Conservation (phyloP, 2,797 vertebrate species). For the Trachurus trachurus region DNA sequence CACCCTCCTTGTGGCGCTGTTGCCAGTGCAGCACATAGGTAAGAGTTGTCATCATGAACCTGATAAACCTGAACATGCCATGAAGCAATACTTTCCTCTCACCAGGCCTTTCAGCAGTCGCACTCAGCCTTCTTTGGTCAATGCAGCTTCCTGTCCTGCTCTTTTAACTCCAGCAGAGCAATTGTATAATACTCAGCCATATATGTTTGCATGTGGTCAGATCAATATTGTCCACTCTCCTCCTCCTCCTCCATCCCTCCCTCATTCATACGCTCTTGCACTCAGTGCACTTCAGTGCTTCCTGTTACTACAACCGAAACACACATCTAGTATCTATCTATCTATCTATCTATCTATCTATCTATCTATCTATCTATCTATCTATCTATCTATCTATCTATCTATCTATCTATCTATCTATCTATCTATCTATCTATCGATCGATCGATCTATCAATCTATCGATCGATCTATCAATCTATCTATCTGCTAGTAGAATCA, state of each 20-base stretch:
- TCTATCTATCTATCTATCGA: too few species aligned
- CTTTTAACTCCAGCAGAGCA: constrained; percentile 32
- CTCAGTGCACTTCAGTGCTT: constrained; percentile 7
- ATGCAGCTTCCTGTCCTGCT: constrained; percentile 32
- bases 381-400: too few species aligned
- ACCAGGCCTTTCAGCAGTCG: neutral
- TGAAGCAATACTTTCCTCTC: neutral
- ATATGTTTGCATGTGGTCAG: constrained; percentile 55
- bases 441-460: too few species aligned
- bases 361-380: neutral
- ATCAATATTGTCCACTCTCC: constrained; percentile 57
- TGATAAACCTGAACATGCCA: neutral
- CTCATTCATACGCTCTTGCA: constrained; percentile 13
- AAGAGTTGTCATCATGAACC: neutral
- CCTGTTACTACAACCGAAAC: constrained; percentile 10
- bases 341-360: neutral
- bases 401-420: too few species aligned
- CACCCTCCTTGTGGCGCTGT: too few species aligned
- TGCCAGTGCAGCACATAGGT: neutral
- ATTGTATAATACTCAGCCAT: constrained; percentile 71
- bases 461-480: too few species aligned
- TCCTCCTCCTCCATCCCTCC: constrained; percentile 31
- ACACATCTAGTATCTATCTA: neutral
- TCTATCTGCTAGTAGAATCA: too few species aligned
- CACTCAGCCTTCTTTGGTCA: constrained; percentile 33